A percentile compares a stretch with the other conserved stretches of the same genome.
These are phyloP conservation scores for rabbit (Oryctolagus cuniculus) DNA, from an alignment of 2,113 vertebrate species.

Conservation along the genomic window mOryCun1.1 NC_091448.1:39483501-39484000, in stretches of 20 bases:
- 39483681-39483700: too few relatives aligned
- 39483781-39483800: conserved; percentile 66
- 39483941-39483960: neutral
- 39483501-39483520: too few relatives aligned
- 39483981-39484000: neutral
- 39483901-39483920: rapidly evolving
- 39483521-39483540: too few relatives aligned
- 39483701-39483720: too few relatives aligned
- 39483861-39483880: neutral
- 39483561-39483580: too few relatives aligned
- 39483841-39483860: neutral
- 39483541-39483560: too few relatives aligned
- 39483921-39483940: neutral
- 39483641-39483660: too few relatives aligned
- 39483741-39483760: rapidly evolving
- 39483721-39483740: too few relatives aligned
- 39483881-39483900: neutral
- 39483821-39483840: neutral
- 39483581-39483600: too few relatives aligned
- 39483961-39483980: conserved; percentile 9
- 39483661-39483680: too few relatives aligned
- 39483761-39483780: rapidly evolving
- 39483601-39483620: too few relatives aligned
- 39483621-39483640: too few relatives aligned
- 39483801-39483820: rapidly evolving